A percentile compares a stretch with the other conserved stretches of the same genome.
Conservation (phyloP, 2,888 invertebrate species). For the Hydroisotoma schaefferi region DNA sequence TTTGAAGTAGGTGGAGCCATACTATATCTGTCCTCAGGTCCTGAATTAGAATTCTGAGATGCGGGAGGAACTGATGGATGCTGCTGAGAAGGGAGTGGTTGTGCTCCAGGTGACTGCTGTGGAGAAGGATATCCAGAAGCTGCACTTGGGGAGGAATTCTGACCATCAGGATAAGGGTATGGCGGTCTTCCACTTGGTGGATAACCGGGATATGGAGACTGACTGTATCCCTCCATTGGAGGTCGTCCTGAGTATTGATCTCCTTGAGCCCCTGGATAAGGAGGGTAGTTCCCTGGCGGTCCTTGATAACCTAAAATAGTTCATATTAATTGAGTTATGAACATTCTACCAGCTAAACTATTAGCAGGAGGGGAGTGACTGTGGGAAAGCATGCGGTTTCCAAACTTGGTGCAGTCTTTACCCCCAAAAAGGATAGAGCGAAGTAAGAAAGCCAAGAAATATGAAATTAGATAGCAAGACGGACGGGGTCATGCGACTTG, state of each 20-base stretch:
- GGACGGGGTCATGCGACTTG: neutral
- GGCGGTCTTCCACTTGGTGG: slow-evolving; percentile 50
- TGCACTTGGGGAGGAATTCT: slow-evolving; percentile 21
- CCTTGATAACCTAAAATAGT: slow-evolving; percentile 55
- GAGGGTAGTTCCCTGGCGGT: slow-evolving; percentile 53
- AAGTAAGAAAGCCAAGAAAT: slow-evolving; percentile 9
- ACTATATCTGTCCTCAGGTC: slow-evolving; percentile 32
- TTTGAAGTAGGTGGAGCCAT: slow-evolving; percentile 32
- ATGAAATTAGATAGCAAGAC: slow-evolving; percentile 5
- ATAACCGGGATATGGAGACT: too few species aligned
- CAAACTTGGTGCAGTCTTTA: neutral
- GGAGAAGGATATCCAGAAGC: slow-evolving; percentile 11
- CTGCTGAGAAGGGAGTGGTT: slow-evolving; percentile 41
- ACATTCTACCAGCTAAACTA: neutral
- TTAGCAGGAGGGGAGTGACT: neutral
- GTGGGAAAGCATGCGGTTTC: neutral
- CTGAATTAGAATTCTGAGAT: slow-evolving; percentile 36
- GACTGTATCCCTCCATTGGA: slow-evolving; percentile 51
- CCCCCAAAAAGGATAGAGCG: neutral
- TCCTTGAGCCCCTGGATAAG: slow-evolving; percentile 51
- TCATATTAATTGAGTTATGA: neutral
- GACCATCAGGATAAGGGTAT: slow-evolving; percentile 11
- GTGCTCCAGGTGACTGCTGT: slow-evolving; percentile 42
- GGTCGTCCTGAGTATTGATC: slow-evolving; percentile 54
- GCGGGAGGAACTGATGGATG: slow-evolving; percentile 50